These are phyloP conservation scores for Chaetorhynchus papuensis DNA, from an alignment of 2,113 vertebrate species.

Conservation along the genomic window DNA sequence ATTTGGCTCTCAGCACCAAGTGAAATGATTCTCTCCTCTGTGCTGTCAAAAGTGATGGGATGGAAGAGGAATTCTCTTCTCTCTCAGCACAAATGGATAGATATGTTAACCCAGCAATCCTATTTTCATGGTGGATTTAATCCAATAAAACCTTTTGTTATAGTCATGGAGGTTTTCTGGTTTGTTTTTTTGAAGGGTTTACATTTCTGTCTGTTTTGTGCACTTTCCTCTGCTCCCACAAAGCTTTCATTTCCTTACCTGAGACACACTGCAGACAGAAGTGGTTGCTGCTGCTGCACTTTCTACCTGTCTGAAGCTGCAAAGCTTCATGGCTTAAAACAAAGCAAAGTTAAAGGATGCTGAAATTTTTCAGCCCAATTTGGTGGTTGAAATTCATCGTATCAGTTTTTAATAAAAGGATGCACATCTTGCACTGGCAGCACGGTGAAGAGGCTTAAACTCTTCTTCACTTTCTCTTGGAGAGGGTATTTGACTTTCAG, in stretches of 20 bases:
- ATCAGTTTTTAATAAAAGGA: neutral
- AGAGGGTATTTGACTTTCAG: neutral
- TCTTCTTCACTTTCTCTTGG: neutral
- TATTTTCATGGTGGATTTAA: neutral
- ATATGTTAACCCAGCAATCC: neutral
- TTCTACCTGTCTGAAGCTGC: neutral
- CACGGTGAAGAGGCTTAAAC: neutral
- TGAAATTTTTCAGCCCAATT: neutral
- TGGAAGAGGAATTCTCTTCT: neutral
- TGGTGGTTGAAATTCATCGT: neutral
- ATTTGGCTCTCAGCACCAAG: neutral
- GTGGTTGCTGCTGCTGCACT: neutral
- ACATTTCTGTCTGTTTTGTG: neutral
- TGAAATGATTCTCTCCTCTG: neutral
- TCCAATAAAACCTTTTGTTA: constrained; percentile 3
- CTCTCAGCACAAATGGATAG: neutral
- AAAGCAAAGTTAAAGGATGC: neutral
- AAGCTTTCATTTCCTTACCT: neutral
- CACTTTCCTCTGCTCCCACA: neutral
- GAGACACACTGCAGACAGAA: neutral
- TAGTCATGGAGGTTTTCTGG: neutral
- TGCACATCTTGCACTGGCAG: rapidly evolving
- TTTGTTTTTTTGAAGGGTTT: neutral
- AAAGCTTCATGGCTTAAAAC: neutral
- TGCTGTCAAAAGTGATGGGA: neutral